These are phyloP conservation scores for Zalophus californianus DNA, from an alignment of 2,797 vertebrate species.

Conservation along the genomic window DNA sequence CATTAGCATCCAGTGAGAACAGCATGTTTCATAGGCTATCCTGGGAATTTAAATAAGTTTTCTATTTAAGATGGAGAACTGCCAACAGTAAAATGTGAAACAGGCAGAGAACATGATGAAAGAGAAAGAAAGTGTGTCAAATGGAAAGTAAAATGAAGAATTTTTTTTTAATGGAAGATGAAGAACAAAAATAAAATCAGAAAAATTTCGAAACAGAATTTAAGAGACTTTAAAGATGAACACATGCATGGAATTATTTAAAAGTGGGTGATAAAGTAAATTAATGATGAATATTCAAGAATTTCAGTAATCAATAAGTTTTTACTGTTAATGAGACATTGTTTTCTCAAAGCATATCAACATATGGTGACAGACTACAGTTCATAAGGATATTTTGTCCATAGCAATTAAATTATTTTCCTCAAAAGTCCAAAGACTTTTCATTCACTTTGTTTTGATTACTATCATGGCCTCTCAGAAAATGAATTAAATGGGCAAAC, in stretches of 20 bases:
- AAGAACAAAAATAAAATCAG: slow-evolving; percentile 15
- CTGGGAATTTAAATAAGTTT: background rate
- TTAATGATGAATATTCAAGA: background rate
- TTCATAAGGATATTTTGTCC: background rate
- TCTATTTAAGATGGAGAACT: background rate
- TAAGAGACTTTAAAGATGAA: background rate
- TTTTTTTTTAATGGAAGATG: background rate
- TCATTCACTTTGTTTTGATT: slow-evolving; percentile 35
- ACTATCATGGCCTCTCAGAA: background rate
- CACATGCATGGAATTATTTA: background rate
- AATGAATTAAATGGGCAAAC: slow-evolving; percentile 18
- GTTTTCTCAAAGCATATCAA: slow-evolving; percentile 23
- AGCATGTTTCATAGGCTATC: background rate
- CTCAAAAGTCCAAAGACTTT: background rate
- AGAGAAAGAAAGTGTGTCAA: background rate
- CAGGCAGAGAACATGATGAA: background rate
- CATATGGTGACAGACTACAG: background rate
- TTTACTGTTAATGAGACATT: background rate
- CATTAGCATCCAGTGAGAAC: background rate
- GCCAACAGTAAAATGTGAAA: background rate
- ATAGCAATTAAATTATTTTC: background rate
- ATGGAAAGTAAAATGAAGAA: background rate
- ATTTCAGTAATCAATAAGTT: background rate
- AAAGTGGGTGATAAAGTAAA: background rate
- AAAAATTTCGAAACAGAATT: background rate